A percentile compares a stretch with the other conserved stretches of the same genome.
These are phyloP conservation scores for Chloroceryle inda DNA, from an alignment of 2,797 vertebrate species.

Conservation along the genomic window DNA sequence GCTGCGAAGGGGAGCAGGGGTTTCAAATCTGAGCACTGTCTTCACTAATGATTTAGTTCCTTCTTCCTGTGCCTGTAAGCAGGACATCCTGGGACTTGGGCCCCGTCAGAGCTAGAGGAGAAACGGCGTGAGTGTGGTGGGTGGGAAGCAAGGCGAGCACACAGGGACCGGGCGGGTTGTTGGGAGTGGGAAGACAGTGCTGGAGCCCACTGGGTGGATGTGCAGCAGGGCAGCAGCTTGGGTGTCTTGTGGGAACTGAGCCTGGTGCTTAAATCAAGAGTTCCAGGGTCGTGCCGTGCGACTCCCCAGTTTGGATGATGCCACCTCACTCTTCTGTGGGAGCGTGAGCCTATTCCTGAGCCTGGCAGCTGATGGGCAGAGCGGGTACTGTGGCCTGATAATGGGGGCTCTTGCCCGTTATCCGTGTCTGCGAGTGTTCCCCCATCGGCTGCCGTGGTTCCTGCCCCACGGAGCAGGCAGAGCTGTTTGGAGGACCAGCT, in stretches of 20 bases:
- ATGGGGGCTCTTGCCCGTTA: neutral
- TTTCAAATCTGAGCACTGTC: neutral
- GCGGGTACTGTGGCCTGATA: neutral
- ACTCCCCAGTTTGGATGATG: neutral
- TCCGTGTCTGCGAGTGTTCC: rapidly evolving
- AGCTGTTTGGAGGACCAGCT: neutral
- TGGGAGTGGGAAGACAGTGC: neutral
- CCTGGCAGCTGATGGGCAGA: neutral
- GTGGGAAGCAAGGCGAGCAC: neutral
- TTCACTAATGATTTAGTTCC: neutral
- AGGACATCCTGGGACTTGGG: neutral
- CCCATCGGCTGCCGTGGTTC: neutral
- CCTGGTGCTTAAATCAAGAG: neutral
- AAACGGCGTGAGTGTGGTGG: neutral
- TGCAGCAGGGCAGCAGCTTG: neutral
- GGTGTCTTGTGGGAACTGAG: neutral
- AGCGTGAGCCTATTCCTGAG: neutral
- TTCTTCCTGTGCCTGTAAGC: neutral
- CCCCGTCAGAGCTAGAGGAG: neutral
- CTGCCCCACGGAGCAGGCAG: rapidly evolving
- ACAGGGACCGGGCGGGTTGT: neutral
- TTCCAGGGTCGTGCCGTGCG: rapidly evolving
- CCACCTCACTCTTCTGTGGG: neutral
- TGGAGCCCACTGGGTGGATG: neutral
- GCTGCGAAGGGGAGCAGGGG: neutral